These are phyloP conservation scores for Caenorhabditis briggsae DNA, from an alignment of 1,140 invertebrate genomes.

Conservation along the genomic window DNA sequence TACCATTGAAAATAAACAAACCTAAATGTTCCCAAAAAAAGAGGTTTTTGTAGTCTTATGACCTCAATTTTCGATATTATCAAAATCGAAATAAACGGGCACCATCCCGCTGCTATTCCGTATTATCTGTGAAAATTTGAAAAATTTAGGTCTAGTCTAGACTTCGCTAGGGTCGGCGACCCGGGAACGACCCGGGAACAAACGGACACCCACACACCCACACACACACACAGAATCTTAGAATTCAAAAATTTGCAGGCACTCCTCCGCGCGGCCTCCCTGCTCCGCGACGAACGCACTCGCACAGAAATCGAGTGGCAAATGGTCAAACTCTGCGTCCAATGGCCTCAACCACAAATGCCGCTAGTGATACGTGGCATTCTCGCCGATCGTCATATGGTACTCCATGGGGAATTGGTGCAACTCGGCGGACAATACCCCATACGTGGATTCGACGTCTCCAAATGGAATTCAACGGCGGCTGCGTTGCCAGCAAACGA, in stretches of 20 bases:
- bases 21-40: too few relatives aligned
- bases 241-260: conserved; percentile 13
- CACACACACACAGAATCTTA: too few relatives aligned
- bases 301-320: conserved; percentile 75
- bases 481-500: background rate
- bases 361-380: conserved; percentile 57
- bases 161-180: too few relatives aligned
- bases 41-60: too few relatives aligned
- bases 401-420: conserved; percentile 68
- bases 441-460: conserved; percentile 72
- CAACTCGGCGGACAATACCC: conserved; percentile 69
- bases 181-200: too few relatives aligned
- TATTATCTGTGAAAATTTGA: too few relatives aligned
- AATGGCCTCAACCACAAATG: conserved; percentile 57
- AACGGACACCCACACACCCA: too few relatives aligned
- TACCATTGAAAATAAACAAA: too few relatives aligned
- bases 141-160: too few relatives aligned
- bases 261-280: conserved; percentile 4
- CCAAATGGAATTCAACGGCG: conserved; percentile 72
- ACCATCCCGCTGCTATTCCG: too few relatives aligned
- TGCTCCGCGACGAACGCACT: conserved; percentile 62
- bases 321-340: conserved; percentile 63
- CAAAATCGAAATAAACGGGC: too few relatives aligned
- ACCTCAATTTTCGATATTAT: too few relatives aligned
- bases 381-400: conserved; percentile 58